Evolutionary conservation across 2,113 vertebrate species (phyloP), one percentile per base, ranked within the genome.

Genomic region (Tretioscincus oriximinensis): DNA sequence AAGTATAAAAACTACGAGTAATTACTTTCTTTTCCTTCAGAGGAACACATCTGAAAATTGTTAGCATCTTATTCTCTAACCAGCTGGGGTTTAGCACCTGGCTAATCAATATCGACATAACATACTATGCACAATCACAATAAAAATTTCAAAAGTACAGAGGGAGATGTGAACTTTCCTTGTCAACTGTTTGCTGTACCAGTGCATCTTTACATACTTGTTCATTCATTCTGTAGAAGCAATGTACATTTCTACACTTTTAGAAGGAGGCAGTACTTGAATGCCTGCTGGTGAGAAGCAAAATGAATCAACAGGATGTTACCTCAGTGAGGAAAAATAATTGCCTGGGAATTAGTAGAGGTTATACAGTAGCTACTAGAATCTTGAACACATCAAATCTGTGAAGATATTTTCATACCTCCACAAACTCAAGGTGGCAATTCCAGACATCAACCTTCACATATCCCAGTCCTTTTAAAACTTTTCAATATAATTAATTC

Each of bases 301-400:
- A 88, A 82, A 81, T 26, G 67, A 78, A 87, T 84, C 87, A 85
- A 90, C 79, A 90, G 88, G 88, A 89, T 51, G 79, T 88, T 80
- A 58, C 35, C 85, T 88, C 84, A 89, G 87, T 84, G 86, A 29
- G 54, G 64, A 90, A 61, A 90, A 93, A 90, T 83, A 90, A 92
- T 81, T 87, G 76, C 3, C 73, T 61, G 81, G 28, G 86, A 91
- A 91, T 86, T 90, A 92, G 74, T 45, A 61, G 72, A 73, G 83
- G 77, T 92, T 90, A 86, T 70, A 87, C 84, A 91, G 90, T 68
- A 71, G 70, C 84, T 81, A 69, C 12, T 88, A 81, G 80, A 90
- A 89, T 80, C 81, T 76, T 80, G 76, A 85, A 81, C n/a, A 63
- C 35, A 76, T 76, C n/a, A 31, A 9, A 72, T 76, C 68, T 64